These are phyloP conservation scores for Drosophila sturtevanti DNA, from an alignment of 1,140 invertebrate species.

Conservation along the genomic window DNA sequence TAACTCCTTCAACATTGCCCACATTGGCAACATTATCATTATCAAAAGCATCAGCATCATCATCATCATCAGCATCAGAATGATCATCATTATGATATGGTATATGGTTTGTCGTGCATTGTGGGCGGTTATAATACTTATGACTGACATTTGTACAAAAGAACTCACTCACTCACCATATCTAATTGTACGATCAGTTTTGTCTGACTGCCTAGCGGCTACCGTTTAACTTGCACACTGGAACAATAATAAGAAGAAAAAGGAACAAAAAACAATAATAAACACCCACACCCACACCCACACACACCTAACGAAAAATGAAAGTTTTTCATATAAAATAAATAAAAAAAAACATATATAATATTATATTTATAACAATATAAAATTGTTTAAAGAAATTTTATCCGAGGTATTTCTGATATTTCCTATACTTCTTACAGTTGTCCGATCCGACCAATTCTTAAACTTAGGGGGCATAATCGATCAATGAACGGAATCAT, in stretches of 20 bases:
- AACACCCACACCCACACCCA: slow-evolving; percentile 19
- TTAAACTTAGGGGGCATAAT: too few species aligned
- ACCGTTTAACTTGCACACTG: slow-evolving; percentile 49
- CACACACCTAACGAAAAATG: slow-evolving; percentile 25
- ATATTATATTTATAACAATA: too few species aligned
- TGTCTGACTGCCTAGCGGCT: slow-evolving; percentile 47
- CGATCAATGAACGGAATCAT: too few species aligned
- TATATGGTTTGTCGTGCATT: slow-evolving; percentile 71
- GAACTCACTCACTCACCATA: slow-evolving; percentile 45
- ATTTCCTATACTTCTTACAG: too few species aligned
- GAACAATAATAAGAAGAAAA: background rate
- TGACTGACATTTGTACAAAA: slow-evolving; percentile 68
- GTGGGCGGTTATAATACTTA: slow-evolving; percentile 57
- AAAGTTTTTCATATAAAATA: background rate
- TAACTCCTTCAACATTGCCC: background rate
- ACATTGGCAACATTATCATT: background rate
- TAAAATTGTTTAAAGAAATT: too few species aligned
- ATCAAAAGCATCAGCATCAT: slow-evolving; percentile 27
- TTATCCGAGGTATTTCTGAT: too few species aligned
- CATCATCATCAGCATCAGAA: slow-evolving; percentile 32
- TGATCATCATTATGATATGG: slow-evolving; percentile 35
- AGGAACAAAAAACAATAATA: background rate
- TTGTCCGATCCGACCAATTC: too few species aligned
- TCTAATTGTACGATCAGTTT: slow-evolving; percentile 37
- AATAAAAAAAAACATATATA: too few species aligned